These are phyloP conservation scores for Aphelenchoides besseyi DNA, from an alignment of 1,140 invertebrate species.

Conservation along the genomic window DNA sequence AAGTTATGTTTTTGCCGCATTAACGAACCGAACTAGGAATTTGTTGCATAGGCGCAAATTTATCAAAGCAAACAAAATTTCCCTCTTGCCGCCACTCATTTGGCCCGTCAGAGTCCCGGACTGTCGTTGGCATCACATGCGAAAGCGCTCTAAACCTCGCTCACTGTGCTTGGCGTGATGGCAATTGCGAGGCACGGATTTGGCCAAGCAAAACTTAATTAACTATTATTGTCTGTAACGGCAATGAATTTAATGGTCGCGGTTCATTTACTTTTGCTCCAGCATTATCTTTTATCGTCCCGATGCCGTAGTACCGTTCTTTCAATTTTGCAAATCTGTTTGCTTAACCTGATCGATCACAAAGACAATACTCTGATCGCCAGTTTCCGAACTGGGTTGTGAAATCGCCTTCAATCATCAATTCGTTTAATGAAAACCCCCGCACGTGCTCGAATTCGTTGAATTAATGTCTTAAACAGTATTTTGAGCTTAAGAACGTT, in stretches of 20 bases:
- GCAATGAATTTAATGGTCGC: neutral
- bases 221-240: neutral
- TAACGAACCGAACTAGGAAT: neutral
- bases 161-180: neutral
- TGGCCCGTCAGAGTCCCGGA: neutral
- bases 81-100: constrained; percentile 1
- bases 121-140: constrained; percentile 1
- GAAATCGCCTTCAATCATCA: too few species aligned
- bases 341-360: too few species aligned
- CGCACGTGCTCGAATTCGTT: too few species aligned
- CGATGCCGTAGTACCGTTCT: too few species aligned
- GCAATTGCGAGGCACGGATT: constrained; percentile 1
- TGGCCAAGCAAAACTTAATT: neutral
- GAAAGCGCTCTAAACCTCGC: neutral
- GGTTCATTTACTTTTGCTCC: neutral
- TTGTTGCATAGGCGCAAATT: constrained; percentile 6
- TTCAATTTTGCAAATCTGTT: too few species aligned
- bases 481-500: too few species aligned
- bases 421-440: too few species aligned
- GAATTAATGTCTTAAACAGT: too few species aligned
- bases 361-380: too few species aligned
- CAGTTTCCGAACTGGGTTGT: too few species aligned
- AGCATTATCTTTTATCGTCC: too few species aligned
- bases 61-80: neutral
- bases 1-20: constrained; percentile 6